A percentile compares a stretch with the other conserved stretches of the same genome.
These are phyloP conservation scores for Hypselothyrea guttata DNA, from an alignment of 2,888 invertebrate species.

Conservation along the genomic window DNA sequence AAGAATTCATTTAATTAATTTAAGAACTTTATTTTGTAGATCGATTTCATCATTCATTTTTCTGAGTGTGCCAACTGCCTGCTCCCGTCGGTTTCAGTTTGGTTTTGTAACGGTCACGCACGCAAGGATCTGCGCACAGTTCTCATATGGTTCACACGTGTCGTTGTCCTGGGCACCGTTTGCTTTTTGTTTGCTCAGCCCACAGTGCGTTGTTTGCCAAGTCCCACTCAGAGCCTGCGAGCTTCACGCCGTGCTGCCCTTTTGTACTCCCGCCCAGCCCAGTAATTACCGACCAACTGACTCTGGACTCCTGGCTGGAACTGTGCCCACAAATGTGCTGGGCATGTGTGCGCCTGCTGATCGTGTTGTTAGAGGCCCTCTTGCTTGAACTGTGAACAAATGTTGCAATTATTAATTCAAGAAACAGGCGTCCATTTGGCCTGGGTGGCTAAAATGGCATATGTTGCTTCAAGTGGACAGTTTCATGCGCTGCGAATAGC, in stretches of 20 bases:
- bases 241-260: conserved; percentile 62
- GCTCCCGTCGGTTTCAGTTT: conserved; percentile 5
- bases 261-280: conserved; percentile 35
- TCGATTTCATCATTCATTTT: no score
- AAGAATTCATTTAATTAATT: no score
- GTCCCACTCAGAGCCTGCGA: conserved; percentile 14
- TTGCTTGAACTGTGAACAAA: conserved; percentile 44
- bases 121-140: conserved; percentile 46
- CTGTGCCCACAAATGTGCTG: conserved; percentile 37
- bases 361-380: conserved; percentile 4
- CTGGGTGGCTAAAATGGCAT: no score
- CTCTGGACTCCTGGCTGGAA: conserved; percentile 19
- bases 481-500: no score
- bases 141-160: conserved; percentile 62
- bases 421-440: conserved; percentile 47
- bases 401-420: conserved; percentile 69
- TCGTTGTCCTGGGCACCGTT: conserved; percentile 36
- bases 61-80: no score
- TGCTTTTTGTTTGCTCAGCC: conserved; percentile 47
- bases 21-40: no score
- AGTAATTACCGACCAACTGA: conserved; percentile 61
- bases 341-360: conserved; percentile 49
- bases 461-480: no score
- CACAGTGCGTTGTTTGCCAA: conserved; percentile 25
- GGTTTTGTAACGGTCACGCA: conserved; percentile 71